Percentiles rank a stretch among this genome's conserved stretches.
These are phyloP conservation scores for Vesta saturnalis DNA, from an alignment of 2,888 invertebrate species.

Conservation along the genomic window DNA sequence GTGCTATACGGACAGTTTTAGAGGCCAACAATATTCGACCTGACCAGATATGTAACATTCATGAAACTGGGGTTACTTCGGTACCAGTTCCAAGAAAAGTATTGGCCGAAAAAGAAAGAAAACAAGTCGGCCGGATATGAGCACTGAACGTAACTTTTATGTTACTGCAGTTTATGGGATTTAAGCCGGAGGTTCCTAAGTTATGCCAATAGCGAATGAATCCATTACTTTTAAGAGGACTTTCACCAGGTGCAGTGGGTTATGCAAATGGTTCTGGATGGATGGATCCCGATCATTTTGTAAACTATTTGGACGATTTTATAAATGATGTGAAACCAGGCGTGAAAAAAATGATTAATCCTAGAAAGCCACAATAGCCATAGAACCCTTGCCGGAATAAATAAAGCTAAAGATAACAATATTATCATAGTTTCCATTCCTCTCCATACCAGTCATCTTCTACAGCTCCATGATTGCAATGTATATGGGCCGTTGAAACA, in stretches of 20 bases:
- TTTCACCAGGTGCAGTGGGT: slow-evolving; percentile 9
- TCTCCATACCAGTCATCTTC: too few species aligned
- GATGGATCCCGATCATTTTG: slow-evolving; percentile 16
- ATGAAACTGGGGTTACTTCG: slow-evolving; percentile 13
- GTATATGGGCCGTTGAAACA: slow-evolving; percentile 16
- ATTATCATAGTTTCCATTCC: not conserved
- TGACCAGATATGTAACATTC: slow-evolving; percentile 1
- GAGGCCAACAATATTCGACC: slow-evolving; percentile 6
- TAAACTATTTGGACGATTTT: slow-evolving; percentile 6
- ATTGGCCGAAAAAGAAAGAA: slow-evolving; percentile 5
- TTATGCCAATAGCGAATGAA: slow-evolving; percentile 6
- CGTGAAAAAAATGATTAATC: not conserved
- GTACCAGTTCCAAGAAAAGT: not conserved
- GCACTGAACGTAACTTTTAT: slow-evolving; percentile 10
- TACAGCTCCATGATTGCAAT: too few species aligned
- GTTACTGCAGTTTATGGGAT: slow-evolving; percentile 12
- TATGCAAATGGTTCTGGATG: slow-evolving; percentile 8
- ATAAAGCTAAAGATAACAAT: slow-evolving; percentile 12
- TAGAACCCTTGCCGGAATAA: slow-evolving; percentile 6
- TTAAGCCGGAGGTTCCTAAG: slow-evolving; percentile 2
- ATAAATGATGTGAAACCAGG: not conserved
- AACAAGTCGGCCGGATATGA: slow-evolving; percentile 3
- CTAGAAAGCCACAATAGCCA: slow-evolving; percentile 7
- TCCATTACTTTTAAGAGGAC: slow-evolving; percentile 9
- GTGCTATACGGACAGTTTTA: too few species aligned